Base-by-base conservation (phyloP, 2,888 invertebrate species). In the Sialis lutaria region DNA sequence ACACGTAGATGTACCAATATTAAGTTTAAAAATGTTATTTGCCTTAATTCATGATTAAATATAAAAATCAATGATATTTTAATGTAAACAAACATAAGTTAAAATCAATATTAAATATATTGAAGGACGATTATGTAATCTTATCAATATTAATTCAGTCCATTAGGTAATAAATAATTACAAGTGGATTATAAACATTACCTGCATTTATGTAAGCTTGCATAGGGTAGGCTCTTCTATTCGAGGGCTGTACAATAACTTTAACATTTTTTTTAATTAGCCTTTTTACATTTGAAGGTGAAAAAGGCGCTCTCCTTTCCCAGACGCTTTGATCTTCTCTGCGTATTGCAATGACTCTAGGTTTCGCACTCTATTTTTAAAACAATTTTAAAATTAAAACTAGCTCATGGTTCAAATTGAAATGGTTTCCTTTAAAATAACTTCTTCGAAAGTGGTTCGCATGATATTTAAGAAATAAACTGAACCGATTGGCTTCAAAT, bases 241-340 rank as follows among this genome's bases (percentile, higher is more conserved):
- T 98, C 48, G 96, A 96, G 0, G 98, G 97, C 61, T 99, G 98
- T 0, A 99, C 93, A 44, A 98, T 83, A 44, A 99, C 96, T 64
- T 87, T 88, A 40, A 95, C 83, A 4, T 93, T 92, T 55, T 82
- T 75, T 53, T 84, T 77, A 22, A 90, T 86, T 54, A 99, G 69
- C 53, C 85, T 80, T 55, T 83, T 79, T 6, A 98, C 96, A 60
- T 97, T 95, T 30, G 74, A 64, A 0, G 98, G 98, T 0, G 92
- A 82, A 52, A 98, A 79, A 0, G 98, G 93, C 0, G 98, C 97
- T 50, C 98, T 72, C 51, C 98, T 69, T 64, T 93, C 92, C 92
- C 92, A 93, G 60, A 93, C 90, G 56, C 90, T 88, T 62, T 92
- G 91, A 65, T 92, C 92, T 65, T 93, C 92, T 46, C 92, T 70